Evolutionary conservation across 1,140 invertebrate species (phyloP), one percentile per base, ranked within the genome.

Genomic region (Lepidurus couesii): DNA sequence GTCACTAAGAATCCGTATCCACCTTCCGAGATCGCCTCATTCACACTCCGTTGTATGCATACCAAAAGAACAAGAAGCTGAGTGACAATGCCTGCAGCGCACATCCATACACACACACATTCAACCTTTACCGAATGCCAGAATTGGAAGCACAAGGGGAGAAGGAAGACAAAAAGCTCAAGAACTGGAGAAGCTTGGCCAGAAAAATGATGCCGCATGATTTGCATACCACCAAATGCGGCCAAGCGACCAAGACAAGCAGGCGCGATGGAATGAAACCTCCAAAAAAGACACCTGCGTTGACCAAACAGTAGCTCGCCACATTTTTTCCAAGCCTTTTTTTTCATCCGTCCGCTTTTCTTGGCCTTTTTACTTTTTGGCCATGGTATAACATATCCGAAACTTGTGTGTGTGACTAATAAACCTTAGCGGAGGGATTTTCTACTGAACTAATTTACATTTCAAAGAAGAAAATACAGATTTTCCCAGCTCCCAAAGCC

Each of bases 171-270:
- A 65, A 9, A 65, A 65, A 21, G 21, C 16, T 7, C n/a, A 21
- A 65, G 53, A 65, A 65, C 16, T 13, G 21, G 53, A 65, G 21
- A 21, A 65, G 21, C 16, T 21, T 65, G 53, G n/a, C 13, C 53
- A 21, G 53, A 65, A 65, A 65, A 65, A 65, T 65, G 53, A 65
- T 65, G 53, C 53, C 53, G 53, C 53, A 65, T 65, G 53, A 65
- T 65, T 65, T 65, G 53, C 53, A 65, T 65, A 65, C 53, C 53
- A 65, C 53, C 53, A 65, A 65, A 65, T 65, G 53, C 53, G 53
- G 53, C 53, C 53, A 65, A 65, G 53, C 53, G 53, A 65, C 53
- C 53, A 65, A 65, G 47, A 65, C 47, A 65, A 65, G 47, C 47
- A 65, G 53, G 53, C 53, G 53, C 53, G 53, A n/a, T 65, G 53